phyloP scores from a whole-genome alignment of 2,797 vertebrate species.

The Alexandromys oeconomus region DNA sequence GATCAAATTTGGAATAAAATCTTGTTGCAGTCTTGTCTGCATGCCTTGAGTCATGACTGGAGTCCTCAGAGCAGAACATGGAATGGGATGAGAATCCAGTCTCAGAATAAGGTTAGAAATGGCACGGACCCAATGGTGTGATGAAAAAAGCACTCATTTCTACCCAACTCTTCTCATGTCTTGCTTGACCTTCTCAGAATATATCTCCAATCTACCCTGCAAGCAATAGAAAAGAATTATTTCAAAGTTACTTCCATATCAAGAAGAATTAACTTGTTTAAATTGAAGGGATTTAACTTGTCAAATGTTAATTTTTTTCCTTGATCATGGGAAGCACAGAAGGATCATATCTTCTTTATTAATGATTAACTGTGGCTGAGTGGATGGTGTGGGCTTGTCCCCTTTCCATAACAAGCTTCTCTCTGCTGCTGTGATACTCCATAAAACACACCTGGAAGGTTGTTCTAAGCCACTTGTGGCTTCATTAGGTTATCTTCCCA shows the following conservation, averaged over 20 bases:
- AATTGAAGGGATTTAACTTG: background rate
- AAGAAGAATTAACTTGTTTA: conserved; percentile 59
- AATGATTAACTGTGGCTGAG: conserved; percentile 38
- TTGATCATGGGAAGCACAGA: background rate
- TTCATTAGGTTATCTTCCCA: conserved; percentile 37
- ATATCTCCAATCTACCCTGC: background rate
- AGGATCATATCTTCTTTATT: background rate
- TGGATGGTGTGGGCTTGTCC: background rate
- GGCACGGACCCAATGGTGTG: accelerated
- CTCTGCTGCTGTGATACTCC: conserved; percentile 27
- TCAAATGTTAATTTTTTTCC: conserved; percentile 18
- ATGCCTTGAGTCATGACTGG: background rate
- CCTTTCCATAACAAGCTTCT: conserved; percentile 3
- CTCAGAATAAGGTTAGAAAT: background rate
- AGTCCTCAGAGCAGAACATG: background rate
- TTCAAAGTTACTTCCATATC: background rate
- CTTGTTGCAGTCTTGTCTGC: background rate
- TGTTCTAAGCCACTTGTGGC: conserved; percentile 17
- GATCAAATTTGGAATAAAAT: background rate
- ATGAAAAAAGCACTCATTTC: background rate
- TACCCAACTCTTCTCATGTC: background rate
- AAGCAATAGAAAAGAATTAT: background rate
- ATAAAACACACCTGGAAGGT: background rate
- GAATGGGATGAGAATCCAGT: background rate
- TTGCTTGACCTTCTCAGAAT: background rate